Evolutionary conservation across 2,888 invertebrate species (phyloP).

Genomic region (Chydorus sphaericus): DNA sequence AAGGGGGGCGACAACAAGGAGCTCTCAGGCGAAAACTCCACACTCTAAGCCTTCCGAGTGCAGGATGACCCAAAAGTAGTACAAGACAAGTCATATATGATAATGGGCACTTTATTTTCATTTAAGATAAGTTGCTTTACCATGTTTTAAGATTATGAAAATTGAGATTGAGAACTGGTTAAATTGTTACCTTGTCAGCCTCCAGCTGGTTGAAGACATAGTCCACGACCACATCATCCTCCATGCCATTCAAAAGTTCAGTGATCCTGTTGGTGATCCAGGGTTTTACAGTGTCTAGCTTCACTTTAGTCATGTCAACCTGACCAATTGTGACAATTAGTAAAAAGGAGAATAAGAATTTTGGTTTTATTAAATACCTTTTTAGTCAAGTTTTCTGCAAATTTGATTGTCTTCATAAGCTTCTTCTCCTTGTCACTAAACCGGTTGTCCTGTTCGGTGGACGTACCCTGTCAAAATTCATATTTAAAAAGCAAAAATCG

Average conservation of each 20-base stretch:
- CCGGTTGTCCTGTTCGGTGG: conserved; percentile 95
- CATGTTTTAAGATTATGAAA: too few species aligned
- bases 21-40: too few species aligned
- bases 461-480: conserved; percentile 64
- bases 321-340: conserved; percentile 29
- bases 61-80: too few species aligned
- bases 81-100: too few species aligned
- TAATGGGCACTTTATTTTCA: too few species aligned
- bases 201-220: conserved; percentile 98
- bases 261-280: conserved; percentile 97
- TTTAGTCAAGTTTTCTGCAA: conserved; percentile 81
- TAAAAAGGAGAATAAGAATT: neutral
- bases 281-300: conserved; percentile 92
- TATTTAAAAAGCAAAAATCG: neutral
- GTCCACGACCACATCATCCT: conserved; percentile 97
- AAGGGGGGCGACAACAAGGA: too few species aligned
- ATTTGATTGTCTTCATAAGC: conserved; percentile 95
- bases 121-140: too few species aligned
- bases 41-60: too few species aligned
- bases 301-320: conserved; percentile 98
- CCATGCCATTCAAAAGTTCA: conserved; percentile 77
- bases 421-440: conserved; percentile 99
- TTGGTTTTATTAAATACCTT: conserved; percentile 44
- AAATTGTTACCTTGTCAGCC: conserved; percentile 60
- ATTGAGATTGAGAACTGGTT: too few species aligned